Conservation (phyloP, 2,797 vertebrate species). For the Vireo griseus region DNA sequence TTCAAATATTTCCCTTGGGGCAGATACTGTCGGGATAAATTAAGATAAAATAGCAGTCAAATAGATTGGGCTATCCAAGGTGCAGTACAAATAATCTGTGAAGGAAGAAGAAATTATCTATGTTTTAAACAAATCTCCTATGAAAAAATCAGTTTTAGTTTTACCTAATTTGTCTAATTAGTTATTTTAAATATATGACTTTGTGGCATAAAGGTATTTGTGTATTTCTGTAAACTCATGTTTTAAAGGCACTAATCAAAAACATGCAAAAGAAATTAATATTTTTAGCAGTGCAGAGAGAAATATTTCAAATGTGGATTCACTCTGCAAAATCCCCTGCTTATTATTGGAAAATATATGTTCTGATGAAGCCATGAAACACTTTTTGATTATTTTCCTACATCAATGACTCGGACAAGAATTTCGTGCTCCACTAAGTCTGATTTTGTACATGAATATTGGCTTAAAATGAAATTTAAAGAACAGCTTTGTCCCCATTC, state of each 20-base stretch:
- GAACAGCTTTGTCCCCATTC: background rate
- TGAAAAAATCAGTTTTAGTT: background rate
- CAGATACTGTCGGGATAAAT: slow-evolving; percentile 55
- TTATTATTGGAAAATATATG: background rate
- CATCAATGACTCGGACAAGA: background rate
- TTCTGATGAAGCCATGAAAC: background rate
- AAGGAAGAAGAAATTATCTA: background rate
- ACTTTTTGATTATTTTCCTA: slow-evolving; percentile 2
- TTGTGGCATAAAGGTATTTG: background rate
- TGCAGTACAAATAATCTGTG: background rate
- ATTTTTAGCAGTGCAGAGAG: background rate
- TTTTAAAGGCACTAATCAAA: background rate
- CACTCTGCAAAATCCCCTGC: background rate
- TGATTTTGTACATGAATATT: background rate
- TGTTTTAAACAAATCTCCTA: background rate
- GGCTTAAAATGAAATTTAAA: background rate
- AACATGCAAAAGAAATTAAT: background rate
- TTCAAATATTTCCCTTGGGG: slow-evolving; percentile 60
- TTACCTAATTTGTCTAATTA: background rate
- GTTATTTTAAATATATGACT: background rate
- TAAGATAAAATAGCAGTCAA: slow-evolving; percentile 26
- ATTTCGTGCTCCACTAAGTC: background rate
- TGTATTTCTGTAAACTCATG: background rate
- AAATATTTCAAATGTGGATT: background rate
- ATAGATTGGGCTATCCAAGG: slow-evolving; percentile 8